Percentiles rank a stretch among this genome's conserved stretches.
phyloP scores from a whole-genome alignment of 1,140 invertebrate genomes.

The Sesamia nonagrioides region DNA sequence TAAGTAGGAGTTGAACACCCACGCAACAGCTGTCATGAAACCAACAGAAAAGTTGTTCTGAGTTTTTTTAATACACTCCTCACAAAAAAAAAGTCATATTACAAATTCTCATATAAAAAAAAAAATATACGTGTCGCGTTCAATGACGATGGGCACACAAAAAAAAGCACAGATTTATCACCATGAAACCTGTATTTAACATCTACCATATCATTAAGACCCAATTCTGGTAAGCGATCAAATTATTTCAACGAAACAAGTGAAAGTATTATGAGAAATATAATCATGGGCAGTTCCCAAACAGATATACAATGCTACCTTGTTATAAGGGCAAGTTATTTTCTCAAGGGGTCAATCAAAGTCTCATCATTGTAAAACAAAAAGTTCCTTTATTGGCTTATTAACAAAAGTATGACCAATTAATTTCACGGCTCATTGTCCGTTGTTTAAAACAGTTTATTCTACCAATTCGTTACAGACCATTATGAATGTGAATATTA shows the following conservation, averaged over 20 bases:
- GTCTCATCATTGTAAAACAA: slow-evolving; percentile 30
- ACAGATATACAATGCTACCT: slow-evolving; percentile 28
- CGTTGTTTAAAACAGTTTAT: slow-evolving; percentile 31
- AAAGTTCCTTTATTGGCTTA: slow-evolving; percentile 7
- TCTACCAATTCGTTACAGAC: slow-evolving; percentile 48
- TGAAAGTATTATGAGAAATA: slow-evolving; percentile 51
- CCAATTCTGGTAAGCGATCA: slow-evolving; percentile 47
- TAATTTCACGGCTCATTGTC: slow-evolving; percentile 32
- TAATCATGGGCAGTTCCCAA: slow-evolving; percentile 46
- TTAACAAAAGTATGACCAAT: slow-evolving; percentile 31
- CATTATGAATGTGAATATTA: slow-evolving; percentile 53
- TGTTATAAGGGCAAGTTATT: slow-evolving; percentile 41
- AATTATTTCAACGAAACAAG: slow-evolving; percentile 51
- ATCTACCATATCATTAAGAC: slow-evolving; percentile 36
- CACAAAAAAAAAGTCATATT: neutral
- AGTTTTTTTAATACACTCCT: slow-evolving; percentile 7
- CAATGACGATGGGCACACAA: slow-evolving; percentile 28
- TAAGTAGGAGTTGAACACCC: neutral
- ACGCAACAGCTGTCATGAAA: neutral
- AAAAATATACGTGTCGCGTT: slow-evolving; percentile 32
- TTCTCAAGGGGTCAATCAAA: slow-evolving; percentile 40
- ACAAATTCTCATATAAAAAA: slow-evolving; percentile 26
- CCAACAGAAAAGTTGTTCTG: neutral
- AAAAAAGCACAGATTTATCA: slow-evolving; percentile 38
- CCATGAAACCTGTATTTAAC: slow-evolving; percentile 39